Evolutionary conservation across 2,797 vertebrate genomes (phyloP), one percentile per base, ranked within the genome.

Genomic region (Prunella strophiata): DNA sequence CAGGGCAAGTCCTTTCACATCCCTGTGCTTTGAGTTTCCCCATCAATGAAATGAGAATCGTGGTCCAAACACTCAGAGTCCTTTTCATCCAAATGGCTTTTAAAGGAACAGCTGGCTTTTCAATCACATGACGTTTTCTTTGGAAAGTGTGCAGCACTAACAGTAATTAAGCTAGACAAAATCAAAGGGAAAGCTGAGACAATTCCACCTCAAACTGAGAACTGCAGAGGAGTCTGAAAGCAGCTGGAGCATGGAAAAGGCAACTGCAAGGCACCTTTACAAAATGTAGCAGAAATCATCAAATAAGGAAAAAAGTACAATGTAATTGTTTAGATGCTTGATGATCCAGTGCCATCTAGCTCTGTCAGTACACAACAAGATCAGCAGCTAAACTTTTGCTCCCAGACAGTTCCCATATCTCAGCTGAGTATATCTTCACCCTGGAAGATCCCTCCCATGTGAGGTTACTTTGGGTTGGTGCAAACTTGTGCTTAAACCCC

Each of bases 31-130:
- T 2, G 11, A 83, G 54, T 48, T 67, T 62, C 55, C 47, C 34
- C 75, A 58, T 58, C 72, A 92, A n/a, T 66, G 66, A 88, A 36
- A 74, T 17, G 30, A 38, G 65, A 91, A 88, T 32, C 2, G 0
- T 27, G 32, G 55, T 48, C 80, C 59, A 88, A 93, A 84, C 9
- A n/a, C 6, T 38, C 36, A 36, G 0, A 30, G 25, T 5, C n/a
- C n/a, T 80, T 85, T 80, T 76, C 84, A 82, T 36, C 25, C 57
- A 76, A 82, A 77, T 11, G 42, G 27, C 13, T 79, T 92, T 75
- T 52, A 55, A 89, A 81, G 38, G 26, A 76, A 85, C 88, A 63
- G n/a, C 43, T 91, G 92, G 19, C 48, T 94, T 91, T 87, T 83
- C 72, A 77, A 71, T 85, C 82, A 65, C 4, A 55, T 8, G 8